phyloP scores from a whole-genome alignment of 1,140 invertebrate species.

The Cotesia chilonis region DNA sequence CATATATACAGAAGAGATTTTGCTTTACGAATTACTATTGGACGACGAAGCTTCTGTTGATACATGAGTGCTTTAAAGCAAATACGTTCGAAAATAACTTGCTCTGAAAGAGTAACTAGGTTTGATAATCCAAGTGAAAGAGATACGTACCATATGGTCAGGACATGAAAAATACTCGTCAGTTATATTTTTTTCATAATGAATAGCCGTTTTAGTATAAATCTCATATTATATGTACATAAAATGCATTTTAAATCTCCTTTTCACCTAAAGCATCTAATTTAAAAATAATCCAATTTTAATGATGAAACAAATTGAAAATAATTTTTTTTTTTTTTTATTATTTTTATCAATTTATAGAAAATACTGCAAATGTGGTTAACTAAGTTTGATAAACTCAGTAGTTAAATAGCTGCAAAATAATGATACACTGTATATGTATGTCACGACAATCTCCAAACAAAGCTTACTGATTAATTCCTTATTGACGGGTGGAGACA shows the following conservation, averaged over 20 bases:
- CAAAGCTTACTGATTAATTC: slow-evolving; percentile 38
- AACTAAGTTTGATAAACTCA: not conserved
- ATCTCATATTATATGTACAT: too few species aligned
- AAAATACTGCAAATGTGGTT: too few species aligned
- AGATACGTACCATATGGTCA: slow-evolving; percentile 33
- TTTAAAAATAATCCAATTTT: too few species aligned
- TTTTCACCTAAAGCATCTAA: too few species aligned
- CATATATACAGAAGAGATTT: slow-evolving; percentile 18
- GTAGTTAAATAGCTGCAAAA: not conserved
- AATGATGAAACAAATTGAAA: too few species aligned
- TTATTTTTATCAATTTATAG: too few species aligned
- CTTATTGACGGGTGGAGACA: slow-evolving; percentile 35
- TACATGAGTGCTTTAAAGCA: slow-evolving; percentile 1
- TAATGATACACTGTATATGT: slow-evolving; percentile 22
- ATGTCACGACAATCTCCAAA: slow-evolving; percentile 17
- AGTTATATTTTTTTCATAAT: slow-evolving; percentile 18
- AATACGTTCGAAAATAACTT: slow-evolving; percentile 35
- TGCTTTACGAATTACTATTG: slow-evolving; percentile 5
- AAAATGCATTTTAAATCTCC: not conserved
- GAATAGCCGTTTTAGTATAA: not conserved
- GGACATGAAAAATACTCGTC: slow-evolving; percentile 18
- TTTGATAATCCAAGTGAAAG: slow-evolving; percentile 38
- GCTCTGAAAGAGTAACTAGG: slow-evolving; percentile 33
- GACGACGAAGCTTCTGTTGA: slow-evolving; percentile 20
- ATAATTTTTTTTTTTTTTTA: too few species aligned